Percentiles rank a stretch among this genome's conserved stretches.
phyloP scores from a whole-genome alignment of 2,888 invertebrate genomes.

The Poecilobothrus nobilitatus region DNA sequence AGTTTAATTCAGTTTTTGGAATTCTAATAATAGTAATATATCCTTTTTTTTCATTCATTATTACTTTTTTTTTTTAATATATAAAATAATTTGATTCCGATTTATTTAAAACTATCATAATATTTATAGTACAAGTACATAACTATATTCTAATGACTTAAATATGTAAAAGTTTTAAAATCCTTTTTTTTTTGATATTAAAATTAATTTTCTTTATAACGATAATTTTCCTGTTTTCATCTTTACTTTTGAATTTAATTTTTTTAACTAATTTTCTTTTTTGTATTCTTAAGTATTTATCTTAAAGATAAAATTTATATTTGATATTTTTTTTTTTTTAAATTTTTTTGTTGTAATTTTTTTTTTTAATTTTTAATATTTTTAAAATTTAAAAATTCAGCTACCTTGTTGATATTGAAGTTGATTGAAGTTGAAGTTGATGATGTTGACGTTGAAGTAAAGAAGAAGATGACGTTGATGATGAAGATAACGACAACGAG shows the following conservation, averaged over 20 bases:
- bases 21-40: background rate
- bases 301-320: background rate
- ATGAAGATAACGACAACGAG: background rate
- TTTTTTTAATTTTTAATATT: slow-evolving; percentile 9
- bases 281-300: background rate
- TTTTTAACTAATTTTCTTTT: background rate
- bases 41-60: background rate
- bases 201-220: slow-evolving; percentile 1
- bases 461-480: background rate
- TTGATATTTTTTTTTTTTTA: background rate
- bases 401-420: slow-evolving; percentile 31
- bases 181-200: background rate
- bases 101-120: background rate
- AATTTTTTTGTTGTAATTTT: slow-evolving; percentile 3
- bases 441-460: background rate
- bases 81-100: background rate
- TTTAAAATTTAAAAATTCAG: slow-evolving; percentile 26
- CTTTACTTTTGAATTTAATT: background rate
- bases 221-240: slow-evolving; percentile 1
- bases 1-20: background rate
- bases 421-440: slow-evolving; percentile 12
- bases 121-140: too few relatives aligned
- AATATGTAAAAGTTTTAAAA: background rate
- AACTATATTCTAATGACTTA: background rate
- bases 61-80: background rate